Conservation (phyloP, 2,797 vertebrate genomes). For the Liasis olivaceus region DNA sequence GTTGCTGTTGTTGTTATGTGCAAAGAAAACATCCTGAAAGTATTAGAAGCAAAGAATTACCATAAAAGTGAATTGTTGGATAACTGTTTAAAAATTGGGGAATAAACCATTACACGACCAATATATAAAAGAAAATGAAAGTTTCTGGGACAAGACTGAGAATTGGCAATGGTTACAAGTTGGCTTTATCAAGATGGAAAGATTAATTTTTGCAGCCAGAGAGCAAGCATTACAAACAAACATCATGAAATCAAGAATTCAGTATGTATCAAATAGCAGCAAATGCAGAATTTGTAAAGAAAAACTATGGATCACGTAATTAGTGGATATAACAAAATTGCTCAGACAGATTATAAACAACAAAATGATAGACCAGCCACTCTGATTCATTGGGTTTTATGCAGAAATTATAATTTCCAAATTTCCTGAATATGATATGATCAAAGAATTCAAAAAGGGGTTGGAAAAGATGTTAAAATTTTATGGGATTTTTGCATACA, state of each 20-base stretch:
- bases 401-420: background rate
- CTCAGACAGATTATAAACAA: background rate
- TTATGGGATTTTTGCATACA: background rate
- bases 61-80: too few species aligned
- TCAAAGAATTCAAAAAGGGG: background rate
- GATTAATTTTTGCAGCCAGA: too few species aligned
- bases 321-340: background rate
- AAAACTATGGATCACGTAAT: background rate
- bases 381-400: background rate
- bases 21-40: too few species aligned
- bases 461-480: background rate
- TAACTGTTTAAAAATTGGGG: too few species aligned
- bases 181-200: too few species aligned
- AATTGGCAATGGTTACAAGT: too few species aligned
- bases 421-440: background rate
- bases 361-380: background rate
- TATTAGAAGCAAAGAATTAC: too few species aligned
- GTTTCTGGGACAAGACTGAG: too few species aligned
- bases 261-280: background rate
- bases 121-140: too few species aligned
- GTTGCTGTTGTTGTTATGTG: too few species aligned
- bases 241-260: background rate
- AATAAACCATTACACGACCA: too few species aligned
- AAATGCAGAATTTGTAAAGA: background rate
- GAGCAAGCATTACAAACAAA: too few species aligned